phyloP scores from a whole-genome alignment of 2,888 invertebrate species.

The Sphaeridia pumilis region DNA sequence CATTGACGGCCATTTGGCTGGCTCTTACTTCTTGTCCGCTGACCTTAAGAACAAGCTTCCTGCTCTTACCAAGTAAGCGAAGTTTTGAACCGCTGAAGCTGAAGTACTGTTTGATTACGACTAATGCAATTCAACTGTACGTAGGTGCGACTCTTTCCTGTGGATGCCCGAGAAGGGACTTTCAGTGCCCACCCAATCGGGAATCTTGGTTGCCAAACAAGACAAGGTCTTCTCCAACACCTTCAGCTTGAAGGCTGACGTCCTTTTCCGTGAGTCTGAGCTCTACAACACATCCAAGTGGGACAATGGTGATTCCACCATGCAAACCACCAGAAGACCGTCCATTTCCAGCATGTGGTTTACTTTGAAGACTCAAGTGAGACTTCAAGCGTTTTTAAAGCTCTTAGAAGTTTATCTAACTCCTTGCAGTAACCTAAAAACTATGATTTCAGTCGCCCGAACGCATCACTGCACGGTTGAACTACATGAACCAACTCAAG shows the following conservation, averaged over 20 bases:
- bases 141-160: background rate
- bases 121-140: background rate
- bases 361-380: background rate
- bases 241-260: background rate
- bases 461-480: background rate
- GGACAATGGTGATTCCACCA: constrained; percentile 6
- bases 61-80: background rate
- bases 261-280: background rate
- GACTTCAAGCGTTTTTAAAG: background rate
- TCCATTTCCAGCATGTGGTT: background rate
- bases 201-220: background rate
- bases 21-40: background rate
- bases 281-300: background rate
- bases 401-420: background rate
- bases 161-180: background rate
- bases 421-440: too few species aligned
- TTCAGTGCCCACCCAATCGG: background rate
- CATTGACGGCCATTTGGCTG: background rate
- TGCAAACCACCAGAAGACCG: constrained; percentile 1
- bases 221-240: background rate
- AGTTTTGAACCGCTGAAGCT: too few species aligned
- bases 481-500: background rate
- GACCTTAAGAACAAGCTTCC: background rate
- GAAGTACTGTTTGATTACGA: too few species aligned
- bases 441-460: background rate